Conservation (phyloP, 2,888 invertebrate species). For the Lacanobia oleracea region DNA sequence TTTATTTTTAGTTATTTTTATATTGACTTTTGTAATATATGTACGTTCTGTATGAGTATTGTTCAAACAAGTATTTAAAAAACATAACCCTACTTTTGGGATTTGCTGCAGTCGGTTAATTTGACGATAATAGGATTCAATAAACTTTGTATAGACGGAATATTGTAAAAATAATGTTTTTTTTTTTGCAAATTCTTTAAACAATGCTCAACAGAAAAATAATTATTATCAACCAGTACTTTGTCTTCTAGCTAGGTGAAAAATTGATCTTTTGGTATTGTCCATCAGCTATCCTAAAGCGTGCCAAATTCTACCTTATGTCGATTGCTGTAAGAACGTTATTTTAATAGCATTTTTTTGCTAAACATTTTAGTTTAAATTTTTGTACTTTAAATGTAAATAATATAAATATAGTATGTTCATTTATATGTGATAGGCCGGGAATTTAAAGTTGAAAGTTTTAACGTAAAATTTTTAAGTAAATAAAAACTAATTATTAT, state of each 20-base stretch:
- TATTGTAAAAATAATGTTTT: background rate
- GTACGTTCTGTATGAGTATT: slow-evolving; percentile 39
- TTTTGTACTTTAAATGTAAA: slow-evolving; percentile 51
- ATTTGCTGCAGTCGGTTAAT: background rate
- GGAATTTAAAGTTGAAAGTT: slow-evolving; percentile 43
- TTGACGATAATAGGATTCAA: background rate
- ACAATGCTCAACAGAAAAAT: slow-evolving; percentile 30
- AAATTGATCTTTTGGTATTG: slow-evolving; percentile 35
- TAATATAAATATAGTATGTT: slow-evolving; percentile 45
- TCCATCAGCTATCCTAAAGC: slow-evolving; percentile 48
- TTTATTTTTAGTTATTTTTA: slow-evolving; percentile 51
- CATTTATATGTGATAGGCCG: slow-evolving; percentile 52
- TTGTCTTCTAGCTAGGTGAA: slow-evolving; percentile 35
- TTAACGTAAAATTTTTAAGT: slow-evolving; percentile 26
- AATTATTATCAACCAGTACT: slow-evolving; percentile 16
- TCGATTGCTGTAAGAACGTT: slow-evolving; percentile 21
- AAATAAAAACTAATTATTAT: slow-evolving; percentile 24
- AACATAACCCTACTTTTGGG: background rate
- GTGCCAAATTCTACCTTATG: slow-evolving; percentile 61
- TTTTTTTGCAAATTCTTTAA: slow-evolving; percentile 28
- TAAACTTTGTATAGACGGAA: background rate
- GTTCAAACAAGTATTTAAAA: slow-evolving; percentile 33
- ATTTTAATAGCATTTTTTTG: slow-evolving; percentile 46
- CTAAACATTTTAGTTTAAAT: slow-evolving; percentile 51
- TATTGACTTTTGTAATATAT: slow-evolving; percentile 52